phyloP scores from a whole-genome alignment of 2,113 vertebrate genomes.

The Calyptomena viridis region DNA sequence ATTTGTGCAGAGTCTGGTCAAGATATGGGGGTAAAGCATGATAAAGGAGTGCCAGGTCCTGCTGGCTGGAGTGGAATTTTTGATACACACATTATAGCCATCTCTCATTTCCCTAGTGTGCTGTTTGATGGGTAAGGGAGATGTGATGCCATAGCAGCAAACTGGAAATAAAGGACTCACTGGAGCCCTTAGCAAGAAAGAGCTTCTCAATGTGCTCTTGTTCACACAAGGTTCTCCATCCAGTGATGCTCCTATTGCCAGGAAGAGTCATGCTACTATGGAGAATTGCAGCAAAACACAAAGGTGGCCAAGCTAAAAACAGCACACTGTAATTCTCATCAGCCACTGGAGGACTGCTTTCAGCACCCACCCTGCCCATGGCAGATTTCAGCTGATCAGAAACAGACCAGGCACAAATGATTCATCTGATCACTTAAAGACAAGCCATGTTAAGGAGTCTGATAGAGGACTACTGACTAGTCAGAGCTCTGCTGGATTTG shows the following conservation, averaged over 20 bases:
- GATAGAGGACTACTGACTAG: not conserved
- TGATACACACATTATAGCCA: not conserved
- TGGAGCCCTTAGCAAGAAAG: not conserved
- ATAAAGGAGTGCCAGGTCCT: not conserved
- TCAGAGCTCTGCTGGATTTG: not conserved
- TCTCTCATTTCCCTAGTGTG: not conserved
- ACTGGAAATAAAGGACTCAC: not conserved
- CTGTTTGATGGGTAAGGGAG: not conserved
- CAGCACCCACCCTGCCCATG: not conserved
- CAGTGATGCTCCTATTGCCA: not conserved
- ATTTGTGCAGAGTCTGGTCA: not conserved
- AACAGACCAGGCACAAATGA: not conserved
- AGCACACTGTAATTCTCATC: not conserved
- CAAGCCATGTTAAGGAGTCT: not conserved
- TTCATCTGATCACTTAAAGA: not conserved
- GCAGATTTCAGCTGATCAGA: not conserved
- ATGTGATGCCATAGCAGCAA: not conserved
- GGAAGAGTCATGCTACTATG: fast-evolving
- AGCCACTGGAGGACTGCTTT: not conserved
- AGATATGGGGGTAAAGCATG: not conserved
- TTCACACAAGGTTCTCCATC: not conserved
- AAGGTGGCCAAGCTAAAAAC: not conserved
- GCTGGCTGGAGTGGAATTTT: not conserved
- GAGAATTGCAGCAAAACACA: not conserved
- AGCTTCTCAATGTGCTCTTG: fast-evolving